Conservation (phyloP, 2,113 vertebrate genomes). For the Anas platyrhynchos region DNA sequence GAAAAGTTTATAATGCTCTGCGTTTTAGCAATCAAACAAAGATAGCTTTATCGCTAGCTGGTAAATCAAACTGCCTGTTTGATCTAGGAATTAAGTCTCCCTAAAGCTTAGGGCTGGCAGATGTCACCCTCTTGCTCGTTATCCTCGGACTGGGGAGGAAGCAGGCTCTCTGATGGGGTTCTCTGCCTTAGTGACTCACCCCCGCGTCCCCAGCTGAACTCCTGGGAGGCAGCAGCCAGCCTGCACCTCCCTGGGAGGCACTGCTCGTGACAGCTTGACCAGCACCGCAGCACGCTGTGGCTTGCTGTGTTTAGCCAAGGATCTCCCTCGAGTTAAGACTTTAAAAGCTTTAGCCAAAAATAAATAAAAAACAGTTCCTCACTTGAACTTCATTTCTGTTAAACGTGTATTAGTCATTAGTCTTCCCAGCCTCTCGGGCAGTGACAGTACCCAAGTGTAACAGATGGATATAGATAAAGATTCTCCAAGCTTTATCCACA, state of each 20-base stretch:
- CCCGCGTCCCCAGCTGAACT: neutral
- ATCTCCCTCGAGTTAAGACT: neutral
- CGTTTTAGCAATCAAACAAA: neutral
- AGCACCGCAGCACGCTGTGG: accelerated
- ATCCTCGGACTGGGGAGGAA: neutral
- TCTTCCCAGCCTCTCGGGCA: neutral
- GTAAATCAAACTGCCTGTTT: neutral
- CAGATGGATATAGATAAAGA: neutral
- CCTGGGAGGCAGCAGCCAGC: neutral
- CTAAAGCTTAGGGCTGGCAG: neutral
- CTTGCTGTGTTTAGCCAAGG: neutral
- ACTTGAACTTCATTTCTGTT: neutral
- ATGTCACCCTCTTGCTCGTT: neutral
- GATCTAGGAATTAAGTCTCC: neutral
- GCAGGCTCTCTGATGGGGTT: neutral
- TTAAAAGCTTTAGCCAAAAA: neutral
- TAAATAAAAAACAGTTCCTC: neutral
- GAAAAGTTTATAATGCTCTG: neutral
- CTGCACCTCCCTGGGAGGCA: neutral
- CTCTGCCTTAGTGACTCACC: neutral
- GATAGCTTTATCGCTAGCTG: neutral
- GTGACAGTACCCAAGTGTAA: neutral
- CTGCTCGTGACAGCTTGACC: neutral
- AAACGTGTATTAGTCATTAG: neutral
- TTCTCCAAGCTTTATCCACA: neutral